phyloP scores from a whole-genome alignment of 2,113 vertebrate species.

The Cervus canadensis region DNA sequence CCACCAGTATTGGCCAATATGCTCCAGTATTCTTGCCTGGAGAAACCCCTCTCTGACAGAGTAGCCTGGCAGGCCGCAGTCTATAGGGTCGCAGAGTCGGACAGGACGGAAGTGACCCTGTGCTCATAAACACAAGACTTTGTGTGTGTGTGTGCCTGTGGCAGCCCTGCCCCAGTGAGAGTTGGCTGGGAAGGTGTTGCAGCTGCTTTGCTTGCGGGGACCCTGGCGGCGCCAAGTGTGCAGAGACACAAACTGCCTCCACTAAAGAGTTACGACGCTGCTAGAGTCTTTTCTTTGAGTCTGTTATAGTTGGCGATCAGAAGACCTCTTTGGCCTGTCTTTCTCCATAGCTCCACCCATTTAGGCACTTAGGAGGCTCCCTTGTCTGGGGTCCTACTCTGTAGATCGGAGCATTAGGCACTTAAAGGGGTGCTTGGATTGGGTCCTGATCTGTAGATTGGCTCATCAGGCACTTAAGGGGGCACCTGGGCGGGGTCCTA shows the following conservation, averaged over 20 bases:
- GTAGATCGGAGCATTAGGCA: too few relatives aligned
- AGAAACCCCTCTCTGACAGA: neutral
- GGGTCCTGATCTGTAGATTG: too few relatives aligned
- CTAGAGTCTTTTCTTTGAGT: neutral
- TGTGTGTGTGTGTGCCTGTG: too few relatives aligned
- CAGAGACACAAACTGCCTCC: neutral
- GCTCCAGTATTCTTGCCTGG: neutral
- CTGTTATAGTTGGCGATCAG: neutral
- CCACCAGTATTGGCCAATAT: neutral
- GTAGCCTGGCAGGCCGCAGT: neutral
- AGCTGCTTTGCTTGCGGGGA: neutral
- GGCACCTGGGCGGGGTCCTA: too few relatives aligned
- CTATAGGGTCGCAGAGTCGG: neutral
- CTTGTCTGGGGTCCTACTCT: neutral
- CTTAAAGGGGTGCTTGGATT: too few relatives aligned
- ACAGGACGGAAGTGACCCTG: neutral
- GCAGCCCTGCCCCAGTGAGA: too few relatives aligned
- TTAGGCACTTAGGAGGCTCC: neutral
- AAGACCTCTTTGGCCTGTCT: neutral
- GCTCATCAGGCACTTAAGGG: too few relatives aligned
- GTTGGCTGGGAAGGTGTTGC: neutral
- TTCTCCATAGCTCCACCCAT: neutral
- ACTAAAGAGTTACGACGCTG: neutral
- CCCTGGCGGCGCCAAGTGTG: neutral
- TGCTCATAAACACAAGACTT: neutral